phyloP scores from a whole-genome alignment of 1,140 invertebrate genomes.

The Aphis craccivora region DNA sequence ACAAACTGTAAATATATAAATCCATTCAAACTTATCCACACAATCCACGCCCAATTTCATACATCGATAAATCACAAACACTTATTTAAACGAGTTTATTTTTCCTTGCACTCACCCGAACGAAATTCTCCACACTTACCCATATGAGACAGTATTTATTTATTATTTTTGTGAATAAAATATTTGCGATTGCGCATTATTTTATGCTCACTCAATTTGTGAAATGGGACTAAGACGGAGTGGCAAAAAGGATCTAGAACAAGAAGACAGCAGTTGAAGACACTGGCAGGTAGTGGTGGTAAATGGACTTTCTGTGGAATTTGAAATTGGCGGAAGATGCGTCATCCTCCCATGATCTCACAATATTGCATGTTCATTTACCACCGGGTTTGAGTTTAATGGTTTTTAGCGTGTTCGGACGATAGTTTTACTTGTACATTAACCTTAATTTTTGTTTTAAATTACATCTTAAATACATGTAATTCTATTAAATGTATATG shows the following conservation, averaged over 20 bases:
- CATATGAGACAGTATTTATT: neutral
- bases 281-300: neutral
- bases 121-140: neutral
- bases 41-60: neutral
- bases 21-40: neutral
- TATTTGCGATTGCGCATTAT: neutral
- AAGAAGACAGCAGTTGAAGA: neutral
- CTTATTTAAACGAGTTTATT: constrained; percentile 8
- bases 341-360: neutral
- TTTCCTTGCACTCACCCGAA: neutral
- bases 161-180: neutral
- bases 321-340: neutral
- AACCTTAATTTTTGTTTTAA: neutral
- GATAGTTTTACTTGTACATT: neutral
- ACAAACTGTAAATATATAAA: neutral
- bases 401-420: neutral
- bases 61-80: neutral
- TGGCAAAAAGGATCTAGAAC: neutral
- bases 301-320: neutral
- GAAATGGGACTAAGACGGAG: neutral
- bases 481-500: neutral
- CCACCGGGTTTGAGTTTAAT: neutral
- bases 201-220: neutral
- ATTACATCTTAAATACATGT: neutral
- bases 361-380: neutral